A percentile compares a stretch with the other conserved stretches of the same genome.
Evolutionary conservation across 2,113 vertebrate genomes (phyloP).

Genomic region (Cheirogaleus medius): DNA sequence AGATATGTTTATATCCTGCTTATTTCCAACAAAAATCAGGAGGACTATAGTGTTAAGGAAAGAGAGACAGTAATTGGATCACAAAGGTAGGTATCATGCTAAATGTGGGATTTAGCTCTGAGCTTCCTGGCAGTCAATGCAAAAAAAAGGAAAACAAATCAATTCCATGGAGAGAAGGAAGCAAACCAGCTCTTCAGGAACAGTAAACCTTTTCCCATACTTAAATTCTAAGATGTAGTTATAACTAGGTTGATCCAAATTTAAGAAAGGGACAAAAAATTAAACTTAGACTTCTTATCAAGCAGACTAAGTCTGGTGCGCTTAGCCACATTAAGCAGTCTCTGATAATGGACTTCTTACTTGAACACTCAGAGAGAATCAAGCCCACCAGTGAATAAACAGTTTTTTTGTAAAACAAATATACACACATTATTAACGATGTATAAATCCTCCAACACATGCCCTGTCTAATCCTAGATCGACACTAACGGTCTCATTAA

Average conservation of each 20-base stretch:
- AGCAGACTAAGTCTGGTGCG: neutral
- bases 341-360: neutral
- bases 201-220: neutral
- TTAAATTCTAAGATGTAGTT: conserved; percentile 33
- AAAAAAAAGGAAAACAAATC: conserved; percentile 29
- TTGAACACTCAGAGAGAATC: neutral
- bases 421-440: neutral
- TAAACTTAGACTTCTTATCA: neutral
- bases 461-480: neutral
- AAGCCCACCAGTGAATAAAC: neutral
- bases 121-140: conserved; percentile 30
- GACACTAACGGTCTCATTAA: neutral
- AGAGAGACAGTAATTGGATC: neutral
- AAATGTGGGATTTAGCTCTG: neutral
- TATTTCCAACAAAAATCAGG: neutral
- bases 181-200: neutral
- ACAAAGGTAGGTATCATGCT: neutral
- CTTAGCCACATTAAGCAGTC: neutral
- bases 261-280: conserved; percentile 2
- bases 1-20: neutral
- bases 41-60: neutral
- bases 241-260: neutral
- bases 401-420: conserved; percentile 17
- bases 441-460: neutral
- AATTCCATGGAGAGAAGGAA: neutral